These are phyloP conservation scores for Helicoverpa assulta DNA, from an alignment of 2,888 invertebrate species.

Conservation along the genomic window DNA sequence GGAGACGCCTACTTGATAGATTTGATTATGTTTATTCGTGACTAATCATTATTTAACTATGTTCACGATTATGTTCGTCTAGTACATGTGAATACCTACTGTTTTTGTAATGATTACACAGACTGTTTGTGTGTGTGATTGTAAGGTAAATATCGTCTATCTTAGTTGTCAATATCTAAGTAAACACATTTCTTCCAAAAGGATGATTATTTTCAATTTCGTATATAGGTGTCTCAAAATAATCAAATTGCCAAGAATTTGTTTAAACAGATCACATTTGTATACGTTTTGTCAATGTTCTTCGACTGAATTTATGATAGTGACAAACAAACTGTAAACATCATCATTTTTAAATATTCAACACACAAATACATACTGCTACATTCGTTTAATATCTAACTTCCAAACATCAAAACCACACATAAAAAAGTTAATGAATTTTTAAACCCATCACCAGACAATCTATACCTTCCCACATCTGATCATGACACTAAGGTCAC, in stretches of 20 bases:
- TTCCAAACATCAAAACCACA: conserved; percentile 4
- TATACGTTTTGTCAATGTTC: no score
- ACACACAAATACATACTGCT: neutral
- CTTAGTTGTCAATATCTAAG: neutral
- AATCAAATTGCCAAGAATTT: no score
- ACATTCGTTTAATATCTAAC: neutral
- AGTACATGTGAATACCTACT: conserved; percentile 34
- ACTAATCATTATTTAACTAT: conserved; percentile 56
- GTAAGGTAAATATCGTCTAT: neutral
- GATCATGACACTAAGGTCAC: conserved; percentile 73
- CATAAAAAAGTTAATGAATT: conserved; percentile 27
- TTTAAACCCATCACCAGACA: conserved; percentile 24
- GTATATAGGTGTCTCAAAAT: no score
- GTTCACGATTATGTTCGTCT: conserved; percentile 50
- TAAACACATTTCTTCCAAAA: neutral
- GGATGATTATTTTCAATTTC: neutral
- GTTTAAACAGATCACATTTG: no score
- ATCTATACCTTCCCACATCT: conserved; percentile 54
- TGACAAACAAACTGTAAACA: no score
- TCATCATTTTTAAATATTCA: no score
- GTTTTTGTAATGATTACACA: conserved; percentile 43
- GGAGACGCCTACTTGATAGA: conserved; percentile 62
- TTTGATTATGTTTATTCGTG: conserved; percentile 52
- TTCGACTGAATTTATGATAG: no score
- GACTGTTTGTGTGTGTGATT: neutral